Conservation (phyloP, 2,113 vertebrate species). For the Vicugna pacos region DNA sequence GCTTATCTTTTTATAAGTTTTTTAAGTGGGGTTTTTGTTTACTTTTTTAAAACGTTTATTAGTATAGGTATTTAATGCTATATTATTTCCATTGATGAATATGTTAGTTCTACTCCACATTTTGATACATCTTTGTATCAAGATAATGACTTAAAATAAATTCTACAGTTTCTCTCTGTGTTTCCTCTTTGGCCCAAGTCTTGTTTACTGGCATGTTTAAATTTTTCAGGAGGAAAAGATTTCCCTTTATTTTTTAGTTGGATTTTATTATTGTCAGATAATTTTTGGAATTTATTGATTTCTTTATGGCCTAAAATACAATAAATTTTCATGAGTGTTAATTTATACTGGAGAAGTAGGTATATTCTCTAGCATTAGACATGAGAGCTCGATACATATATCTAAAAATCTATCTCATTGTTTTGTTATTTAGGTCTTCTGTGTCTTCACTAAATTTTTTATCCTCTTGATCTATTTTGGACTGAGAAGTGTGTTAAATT, state of each 20-base stretch:
- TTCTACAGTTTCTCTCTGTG: not conserved
- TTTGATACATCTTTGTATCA: not conserved
- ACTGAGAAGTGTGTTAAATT: not conserved
- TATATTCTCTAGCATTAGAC: not conserved
- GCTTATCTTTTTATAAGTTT: not conserved
- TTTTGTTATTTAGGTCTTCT: not conserved
- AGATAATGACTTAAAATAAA: not conserved
- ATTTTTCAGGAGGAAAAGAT: not conserved
- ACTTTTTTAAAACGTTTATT: not conserved
- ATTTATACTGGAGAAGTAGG: not conserved
- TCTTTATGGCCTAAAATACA: not conserved
- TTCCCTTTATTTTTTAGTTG: not conserved
- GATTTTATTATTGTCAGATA: not conserved
- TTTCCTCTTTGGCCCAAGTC: not conserved
- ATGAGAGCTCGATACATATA: not conserved
- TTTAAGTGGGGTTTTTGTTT: not conserved
- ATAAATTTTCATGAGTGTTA: not conserved
- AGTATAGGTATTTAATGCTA: not conserved
- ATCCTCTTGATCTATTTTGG: not conserved
- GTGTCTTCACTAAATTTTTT: not conserved
- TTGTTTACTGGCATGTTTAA: not conserved
- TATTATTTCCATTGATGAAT: not conserved
- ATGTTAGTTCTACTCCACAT: not conserved
- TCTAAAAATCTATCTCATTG: not conserved
- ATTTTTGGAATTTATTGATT: slow-evolving; percentile 25